Base-by-base conservation (phyloP, 2,113 vertebrate species). In the Stegastes partitus region DNA sequence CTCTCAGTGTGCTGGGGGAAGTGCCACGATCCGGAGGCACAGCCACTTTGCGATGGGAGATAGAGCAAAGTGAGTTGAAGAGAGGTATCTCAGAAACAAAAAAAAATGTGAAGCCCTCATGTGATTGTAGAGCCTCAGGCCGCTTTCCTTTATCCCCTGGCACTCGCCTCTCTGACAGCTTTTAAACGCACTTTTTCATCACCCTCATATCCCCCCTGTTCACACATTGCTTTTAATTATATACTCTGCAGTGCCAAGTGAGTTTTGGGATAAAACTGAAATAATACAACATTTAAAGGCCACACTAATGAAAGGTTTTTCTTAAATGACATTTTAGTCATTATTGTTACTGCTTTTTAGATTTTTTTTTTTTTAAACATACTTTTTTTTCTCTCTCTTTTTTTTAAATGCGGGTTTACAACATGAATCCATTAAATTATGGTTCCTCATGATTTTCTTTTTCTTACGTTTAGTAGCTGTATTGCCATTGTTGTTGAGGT, bases 111-210 rank as follows among this genome's bases (percentile, higher is more conserved):
- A 51, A 56, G 71, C 63, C 28, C 81, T 77, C 67, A 73, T 51
- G 23, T 77, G 53, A 62, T 56, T 82, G 64, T 68, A 55, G 63
- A 81, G 87, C 77, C 74, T 42, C 10, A 3, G 82, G 83, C 86
- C 3, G 63, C 51, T 55, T n/a, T 21, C 61, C 61, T 55, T 22
- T 39, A 23, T 81, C 79, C 69, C 58, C 31, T 10, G 62, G 79
- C 68, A 55, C 72, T 74, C 50, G 28, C 44, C 68, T 77, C 62
- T 72, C 70, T 57, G 61, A 62, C 66, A 62, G 73, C 77, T 70
- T 78, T 83, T 80, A 63, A 79, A 72, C n/a, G 44, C 47, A 18
- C 68, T 77, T 75, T 51, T 54, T 79, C 55, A 51, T 63, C 50
- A 37, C 49, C 37, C 68, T 72, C 57, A 12, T 4, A 11, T 55